Conservation (phyloP, 2,113 vertebrate species). For the Calcarius ornatus region DNA sequence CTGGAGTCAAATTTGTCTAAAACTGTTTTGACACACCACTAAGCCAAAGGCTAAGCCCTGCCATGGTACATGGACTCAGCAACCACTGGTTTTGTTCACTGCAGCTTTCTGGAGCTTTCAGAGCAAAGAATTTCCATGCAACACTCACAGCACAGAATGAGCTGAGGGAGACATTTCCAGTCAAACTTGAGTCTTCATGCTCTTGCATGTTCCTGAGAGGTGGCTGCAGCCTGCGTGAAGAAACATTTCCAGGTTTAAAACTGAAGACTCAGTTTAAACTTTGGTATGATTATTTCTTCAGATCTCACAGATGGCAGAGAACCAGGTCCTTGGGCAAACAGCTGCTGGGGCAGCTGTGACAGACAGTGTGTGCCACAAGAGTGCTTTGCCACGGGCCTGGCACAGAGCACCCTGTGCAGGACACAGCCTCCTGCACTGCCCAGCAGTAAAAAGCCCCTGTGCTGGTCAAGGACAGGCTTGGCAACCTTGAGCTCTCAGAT, state of each 20-base stretch:
- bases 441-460: neutral
- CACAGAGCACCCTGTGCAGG: neutral
- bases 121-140: neutral
- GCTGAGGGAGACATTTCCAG: neutral
- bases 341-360: neutral
- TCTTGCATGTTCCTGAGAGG: neutral
- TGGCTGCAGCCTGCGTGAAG: neutral
- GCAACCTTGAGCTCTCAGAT: neutral
- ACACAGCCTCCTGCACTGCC: neutral
- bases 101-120: neutral
- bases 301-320: neutral
- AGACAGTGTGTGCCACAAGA: neutral
- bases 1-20: neutral
- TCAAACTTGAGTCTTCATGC: neutral
- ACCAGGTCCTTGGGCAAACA: neutral
- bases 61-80: neutral
- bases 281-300: neutral
- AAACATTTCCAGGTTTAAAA: neutral
- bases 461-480: neutral
- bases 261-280: neutral
- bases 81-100: neutral
- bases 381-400: neutral
- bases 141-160: neutral
- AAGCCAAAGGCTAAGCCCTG: neutral
- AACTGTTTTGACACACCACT: neutral